Base-by-base conservation (phyloP, 1,140 invertebrate genomes). In the Leptonema lineaticorne region DNA sequence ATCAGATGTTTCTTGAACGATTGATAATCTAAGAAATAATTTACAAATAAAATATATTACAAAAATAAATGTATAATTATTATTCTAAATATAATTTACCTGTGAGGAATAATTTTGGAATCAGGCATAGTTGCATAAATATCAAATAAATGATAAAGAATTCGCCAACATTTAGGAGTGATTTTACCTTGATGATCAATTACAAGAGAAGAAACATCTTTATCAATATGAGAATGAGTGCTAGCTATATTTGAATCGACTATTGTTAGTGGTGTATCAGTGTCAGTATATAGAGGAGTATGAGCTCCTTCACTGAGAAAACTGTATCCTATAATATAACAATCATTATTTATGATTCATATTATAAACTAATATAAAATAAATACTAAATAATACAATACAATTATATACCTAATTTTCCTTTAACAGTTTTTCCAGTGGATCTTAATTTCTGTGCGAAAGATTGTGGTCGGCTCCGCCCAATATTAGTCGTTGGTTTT, bases 81-180 rank as follows among this genome's bases (percentile, higher is more conserved):
- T 46, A 22, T 2, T 46, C n/a, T 59, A 46, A n/a, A 66, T 48
- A 26, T 69, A 2, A 45, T 29, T 63, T 46, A 80, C 81, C 81
- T 78, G 73, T 82, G 81, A n/a, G 79, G 80, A 11, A 97, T 90
- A 0, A 94, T 97, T 79, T 97, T 96, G 0, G 93, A 93, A 76
- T 97, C 95, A 0, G 95, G 94, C 86, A 94, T 92, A 16, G 92
- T 95, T 1, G 94, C 93, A 77, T 98, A 97, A 20, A 97, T 80
- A 75, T 97, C 94, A 30, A 98, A 79, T 16, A 98, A 83, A 78
- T 95, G 90, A 77, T 95, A 97, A 70, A 98, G 90, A 5, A 93
- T 97, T 76, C 92, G 90, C 95, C 95, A 98, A 76, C 95, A 98
- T 71, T 90, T 88, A 11, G 93, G 92, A 0, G 89, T 91, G 66